A percentile compares a stretch with the other conserved stretches of the same genome.
phyloP scores from a whole-genome alignment of 2,797 vertebrate genomes.

The Xenentodon cancila region DNA sequence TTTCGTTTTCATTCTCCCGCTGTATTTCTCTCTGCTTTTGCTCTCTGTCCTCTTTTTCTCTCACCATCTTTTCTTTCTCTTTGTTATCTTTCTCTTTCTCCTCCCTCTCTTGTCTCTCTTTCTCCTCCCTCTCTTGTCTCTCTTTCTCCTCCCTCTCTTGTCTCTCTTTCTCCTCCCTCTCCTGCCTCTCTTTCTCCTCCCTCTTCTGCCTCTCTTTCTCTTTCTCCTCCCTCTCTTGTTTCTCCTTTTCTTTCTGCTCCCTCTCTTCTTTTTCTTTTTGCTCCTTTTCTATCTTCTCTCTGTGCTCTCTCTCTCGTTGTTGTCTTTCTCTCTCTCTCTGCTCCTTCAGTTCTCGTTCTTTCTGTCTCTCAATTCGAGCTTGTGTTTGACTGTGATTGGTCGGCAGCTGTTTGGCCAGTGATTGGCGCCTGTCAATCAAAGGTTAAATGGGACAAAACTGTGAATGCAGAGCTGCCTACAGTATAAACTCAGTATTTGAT shows the following conservation, averaged over 20 bases:
- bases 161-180: constrained; percentile 25
- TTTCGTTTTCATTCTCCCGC: constrained; percentile 51
- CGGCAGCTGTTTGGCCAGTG: constrained; percentile 83
- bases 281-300: constrained; percentile 44
- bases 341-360: constrained; percentile 45
- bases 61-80: constrained; percentile 42
- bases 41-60: constrained; percentile 28
- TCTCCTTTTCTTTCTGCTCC: background rate
- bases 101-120: constrained; percentile 12
- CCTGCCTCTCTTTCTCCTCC: constrained; percentile 45
- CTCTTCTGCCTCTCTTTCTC: constrained; percentile 24
- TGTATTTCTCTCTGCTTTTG: constrained; percentile 25
- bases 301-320: constrained; percentile 30
- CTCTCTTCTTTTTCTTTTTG: constrained; percentile 28
- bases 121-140: constrained; percentile 14
- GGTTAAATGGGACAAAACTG: background rate
- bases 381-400: constrained; percentile 72
- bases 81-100: constrained; percentile 43
- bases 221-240: constrained; percentile 23
- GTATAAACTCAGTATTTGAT: no score
- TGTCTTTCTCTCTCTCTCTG: constrained; percentile 48
- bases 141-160: constrained; percentile 8
- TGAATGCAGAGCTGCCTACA: background rate
- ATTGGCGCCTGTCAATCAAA: constrained; percentile 80
- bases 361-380: constrained; percentile 65